Base-by-base conservation (phyloP, 2,797 vertebrate species). In the Aotus griseimembra region DNA sequence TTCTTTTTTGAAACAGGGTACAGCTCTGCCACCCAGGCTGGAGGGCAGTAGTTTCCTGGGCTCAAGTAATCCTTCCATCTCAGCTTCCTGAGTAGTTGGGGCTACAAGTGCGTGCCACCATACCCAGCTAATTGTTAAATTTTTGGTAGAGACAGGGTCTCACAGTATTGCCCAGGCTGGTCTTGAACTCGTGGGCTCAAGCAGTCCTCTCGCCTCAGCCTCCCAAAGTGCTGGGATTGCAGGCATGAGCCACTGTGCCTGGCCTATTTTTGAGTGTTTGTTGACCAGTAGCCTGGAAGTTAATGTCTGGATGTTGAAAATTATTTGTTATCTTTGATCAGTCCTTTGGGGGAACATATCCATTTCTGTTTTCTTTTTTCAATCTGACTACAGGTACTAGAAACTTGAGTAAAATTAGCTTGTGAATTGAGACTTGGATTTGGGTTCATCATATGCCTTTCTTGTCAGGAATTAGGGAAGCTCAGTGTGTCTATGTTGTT, bases 371-470 rank as follows among this genome's bases (percentile, higher is more conserved):
- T 44, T 83, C 19, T 75, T 70, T 82, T 64, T 95, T 67, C 44
- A 79, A 4, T 88, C 20, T 88, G 39, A 90, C 33, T 70, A 20
- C 17, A 12, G 94, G 39, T 89, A 41, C 44, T 97, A 50, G 15
- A 95, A 95, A 91, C 19, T 79, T 70, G 17, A 89, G 26, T 87
- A 64, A 88, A 92, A 89, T n/a, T 92, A 64, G 19, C 15, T 93
- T 64, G 26, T 84, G 50, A 75, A 11, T 95, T 84, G 76, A 48
- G 48, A 79, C 39, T 76, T 94, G 36, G 20, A 55, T 94, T 85
- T 94, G 41, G 33, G 19, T 87, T 96, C 5, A 41, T 80, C 57
- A n/a, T 80, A 41, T 76, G 14, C 24, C 28, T 70, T 55, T 61
- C 39, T 57, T 86, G 33, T 87, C 28, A 48, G 67, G 28, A 93